Conservation (phyloP, 2,113 vertebrate species). For the Aldabrachelys gigantea region DNA sequence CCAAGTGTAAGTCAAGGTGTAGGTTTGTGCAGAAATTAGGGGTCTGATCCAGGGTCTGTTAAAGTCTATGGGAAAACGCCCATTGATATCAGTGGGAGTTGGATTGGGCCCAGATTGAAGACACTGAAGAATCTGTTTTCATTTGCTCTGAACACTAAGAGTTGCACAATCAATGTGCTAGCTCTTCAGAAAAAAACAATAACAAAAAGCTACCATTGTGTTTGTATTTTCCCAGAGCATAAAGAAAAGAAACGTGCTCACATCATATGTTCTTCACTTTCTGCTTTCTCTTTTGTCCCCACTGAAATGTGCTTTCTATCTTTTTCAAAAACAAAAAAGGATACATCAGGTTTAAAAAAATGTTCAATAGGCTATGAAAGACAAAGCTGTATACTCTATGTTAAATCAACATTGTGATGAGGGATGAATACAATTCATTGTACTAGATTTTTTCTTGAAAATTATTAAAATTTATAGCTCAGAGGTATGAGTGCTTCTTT, state of each 20-base stretch:
- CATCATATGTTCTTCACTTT: background rate
- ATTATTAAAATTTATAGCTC: slow-evolving; percentile 75
- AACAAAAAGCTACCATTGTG: slow-evolving; percentile 2
- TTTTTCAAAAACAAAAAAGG: slow-evolving; percentile 21
- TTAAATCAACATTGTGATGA: slow-evolving; percentile 28
- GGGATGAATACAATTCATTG: slow-evolving; percentile 41
- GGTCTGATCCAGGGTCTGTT: background rate
- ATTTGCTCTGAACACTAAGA: background rate
- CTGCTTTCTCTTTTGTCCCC: background rate
- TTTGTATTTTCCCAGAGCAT: background rate
- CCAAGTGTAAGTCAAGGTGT: background rate
- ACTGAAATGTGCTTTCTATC: background rate
- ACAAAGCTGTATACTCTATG: background rate
- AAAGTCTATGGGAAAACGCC: background rate
- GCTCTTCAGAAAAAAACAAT: background rate
- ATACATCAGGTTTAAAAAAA: background rate
- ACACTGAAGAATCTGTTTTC: background rate
- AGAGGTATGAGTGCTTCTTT: slow-evolving; percentile 81
- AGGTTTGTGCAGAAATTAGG: background rate
- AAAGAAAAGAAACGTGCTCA: background rate
- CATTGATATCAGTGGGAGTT: background rate
- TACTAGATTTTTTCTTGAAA: slow-evolving; percentile 56
- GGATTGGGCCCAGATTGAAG: background rate
- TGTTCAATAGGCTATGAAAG: slow-evolving; percentile 7
- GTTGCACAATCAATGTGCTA: background rate